phyloP scores from a whole-genome alignment of 2,888 invertebrate species.

The Tenthredo scrophulariae region DNA sequence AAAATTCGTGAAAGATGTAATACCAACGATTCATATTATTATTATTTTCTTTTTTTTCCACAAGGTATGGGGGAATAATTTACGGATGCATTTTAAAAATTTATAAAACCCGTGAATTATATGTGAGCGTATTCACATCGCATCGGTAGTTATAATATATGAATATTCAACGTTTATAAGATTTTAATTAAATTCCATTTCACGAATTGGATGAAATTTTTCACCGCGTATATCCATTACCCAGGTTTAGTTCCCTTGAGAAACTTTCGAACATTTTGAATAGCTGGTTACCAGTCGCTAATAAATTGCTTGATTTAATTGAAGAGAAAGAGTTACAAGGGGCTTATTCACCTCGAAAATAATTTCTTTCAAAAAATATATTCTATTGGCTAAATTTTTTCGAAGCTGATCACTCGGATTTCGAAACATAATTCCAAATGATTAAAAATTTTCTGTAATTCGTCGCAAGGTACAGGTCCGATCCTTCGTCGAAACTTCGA shows the following conservation, averaged over 20 bases:
- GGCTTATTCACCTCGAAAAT: not conserved
- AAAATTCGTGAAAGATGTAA: not conserved
- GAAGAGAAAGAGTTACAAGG: not conserved
- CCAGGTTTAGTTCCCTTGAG: not conserved
- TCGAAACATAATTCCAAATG: not conserved
- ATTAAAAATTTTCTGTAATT: too few species aligned
- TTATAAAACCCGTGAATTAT: conserved; percentile 3
- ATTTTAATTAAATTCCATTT: conserved; percentile 28
- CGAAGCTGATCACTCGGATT: not conserved
- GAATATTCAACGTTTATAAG: conserved; percentile 31
- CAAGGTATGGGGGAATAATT: conserved; percentile 60
- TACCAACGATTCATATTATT: conserved; percentile 73
- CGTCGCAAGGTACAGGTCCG: too few species aligned
- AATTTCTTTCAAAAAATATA: not conserved
- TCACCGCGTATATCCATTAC: not conserved
- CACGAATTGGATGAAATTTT: conserved; percentile 7
- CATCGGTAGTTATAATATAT: not conserved
- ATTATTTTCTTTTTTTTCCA: conserved; percentile 79
- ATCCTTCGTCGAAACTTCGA: too few species aligned
- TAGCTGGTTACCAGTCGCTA: not conserved
- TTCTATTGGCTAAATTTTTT: not conserved
- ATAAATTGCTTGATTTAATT: not conserved
- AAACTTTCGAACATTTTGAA: not conserved
- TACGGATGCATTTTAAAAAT: conserved; percentile 7
- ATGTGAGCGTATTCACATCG: not conserved